A percentile compares a stretch with the other conserved stretches of the same genome.
These are phyloP conservation scores for Malacoraja senta DNA, from an alignment of 2,797 vertebrate genomes.

Conservation along the genomic window DNA sequence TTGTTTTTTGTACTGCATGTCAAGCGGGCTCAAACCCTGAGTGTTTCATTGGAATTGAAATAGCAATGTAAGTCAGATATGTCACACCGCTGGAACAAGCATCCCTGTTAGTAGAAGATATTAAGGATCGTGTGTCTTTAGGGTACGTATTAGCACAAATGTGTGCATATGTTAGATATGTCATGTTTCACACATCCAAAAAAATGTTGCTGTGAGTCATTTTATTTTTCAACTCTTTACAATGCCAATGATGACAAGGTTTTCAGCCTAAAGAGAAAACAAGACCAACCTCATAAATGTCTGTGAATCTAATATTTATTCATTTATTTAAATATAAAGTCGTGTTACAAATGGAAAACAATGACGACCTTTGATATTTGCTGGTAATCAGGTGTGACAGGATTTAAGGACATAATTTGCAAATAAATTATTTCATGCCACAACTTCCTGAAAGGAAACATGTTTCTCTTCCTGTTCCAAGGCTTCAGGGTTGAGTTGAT, in stretches of 20 bases:
- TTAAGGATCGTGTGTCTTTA: not conserved
- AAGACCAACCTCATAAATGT: not conserved
- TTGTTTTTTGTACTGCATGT: constrained; percentile 20
- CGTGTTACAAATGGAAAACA: not conserved
- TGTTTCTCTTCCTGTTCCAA: not conserved
- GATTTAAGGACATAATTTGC: not conserved
- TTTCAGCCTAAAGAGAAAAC: not conserved
- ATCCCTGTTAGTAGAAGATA: constrained; percentile 26
- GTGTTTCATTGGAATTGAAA: constrained; percentile 36
- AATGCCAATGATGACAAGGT: not conserved
- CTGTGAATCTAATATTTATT: not conserved
- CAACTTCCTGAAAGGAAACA: constrained; percentile 5
- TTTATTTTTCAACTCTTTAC: not conserved
- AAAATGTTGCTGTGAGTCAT: not conserved
- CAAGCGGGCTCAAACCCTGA: constrained; percentile 23
- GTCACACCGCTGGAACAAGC: constrained; percentile 15
- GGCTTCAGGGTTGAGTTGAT: not conserved
- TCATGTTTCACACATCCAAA: not conserved
- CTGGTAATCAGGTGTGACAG: not conserved
- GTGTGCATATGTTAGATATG: constrained; percentile 10
- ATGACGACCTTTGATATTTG: not conserved
- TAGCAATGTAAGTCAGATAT: not conserved
- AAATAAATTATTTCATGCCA: not conserved
- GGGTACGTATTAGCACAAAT: not conserved
- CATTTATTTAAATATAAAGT: not conserved